These are phyloP conservation scores for Maconellicoccus hirsutus DNA, from an alignment of 1,140 invertebrate genomes.

Conservation along the genomic window DNA sequence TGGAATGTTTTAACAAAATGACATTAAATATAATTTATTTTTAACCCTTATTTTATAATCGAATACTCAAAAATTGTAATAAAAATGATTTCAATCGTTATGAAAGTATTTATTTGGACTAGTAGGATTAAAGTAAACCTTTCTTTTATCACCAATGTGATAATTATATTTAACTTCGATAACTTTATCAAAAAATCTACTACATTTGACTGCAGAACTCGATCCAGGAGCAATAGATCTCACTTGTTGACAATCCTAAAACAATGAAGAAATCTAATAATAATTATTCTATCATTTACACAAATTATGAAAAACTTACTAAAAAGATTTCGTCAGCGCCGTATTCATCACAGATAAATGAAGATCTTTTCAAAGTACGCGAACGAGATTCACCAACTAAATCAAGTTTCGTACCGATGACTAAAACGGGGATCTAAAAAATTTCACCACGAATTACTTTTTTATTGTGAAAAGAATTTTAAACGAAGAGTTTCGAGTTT, in stretches of 20 bases:
- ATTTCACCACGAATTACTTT: slow-evolving; percentile 2
- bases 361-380: slow-evolving; percentile 45
- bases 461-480: not conserved
- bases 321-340: slow-evolving; percentile 87
- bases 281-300: slow-evolving; percentile 33
- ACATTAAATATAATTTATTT: too few species aligned
- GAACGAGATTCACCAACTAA: slow-evolving; percentile 57
- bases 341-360: slow-evolving; percentile 78
- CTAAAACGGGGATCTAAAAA: slow-evolving; percentile 78
- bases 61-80: too few species aligned
- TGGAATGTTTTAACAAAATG: too few species aligned
- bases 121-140: not conserved
- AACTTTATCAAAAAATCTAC: slow-evolving; percentile 89
- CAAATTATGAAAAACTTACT: slow-evolving; percentile 45
- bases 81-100: too few species aligned
- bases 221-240: slow-evolving; percentile 81
- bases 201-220: slow-evolving; percentile 80
- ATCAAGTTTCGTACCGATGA: slow-evolving; percentile 87
- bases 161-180: slow-evolving; percentile 53
- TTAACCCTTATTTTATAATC: too few species aligned
- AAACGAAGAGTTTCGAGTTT: slow-evolving; percentile 25
- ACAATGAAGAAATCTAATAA: slow-evolving; percentile 25
- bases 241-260: slow-evolving; percentile 59
- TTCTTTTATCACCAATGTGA: not conserved
- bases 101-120: slow-evolving; percentile 3